A percentile compares a stretch with the other conserved stretches of the same genome.
phyloP scores from a whole-genome alignment of 2,797 vertebrate species.

The Rhinogobio ventralis region DNA sequence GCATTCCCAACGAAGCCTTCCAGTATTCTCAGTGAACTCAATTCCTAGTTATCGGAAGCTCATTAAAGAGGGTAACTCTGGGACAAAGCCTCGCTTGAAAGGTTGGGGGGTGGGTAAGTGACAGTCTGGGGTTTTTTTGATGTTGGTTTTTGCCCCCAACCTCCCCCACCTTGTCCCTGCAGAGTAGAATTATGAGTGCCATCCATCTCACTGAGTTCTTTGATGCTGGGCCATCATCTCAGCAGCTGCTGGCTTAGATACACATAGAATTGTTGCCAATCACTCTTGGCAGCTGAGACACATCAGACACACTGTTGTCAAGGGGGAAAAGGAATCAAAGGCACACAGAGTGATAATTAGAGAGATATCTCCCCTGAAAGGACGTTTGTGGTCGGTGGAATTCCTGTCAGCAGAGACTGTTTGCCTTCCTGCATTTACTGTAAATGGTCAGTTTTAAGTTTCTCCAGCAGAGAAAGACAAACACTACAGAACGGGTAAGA shows the following conservation, averaged over 20 bases:
- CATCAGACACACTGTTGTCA: constrained; percentile 93
- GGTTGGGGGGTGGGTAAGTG: constrained; percentile 42
- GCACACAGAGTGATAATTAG: constrained; percentile 91
- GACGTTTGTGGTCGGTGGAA: constrained; percentile 71
- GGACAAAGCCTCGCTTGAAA: constrained; percentile 49
- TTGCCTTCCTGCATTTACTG: constrained; percentile 40
- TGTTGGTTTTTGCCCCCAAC: constrained; percentile 68
- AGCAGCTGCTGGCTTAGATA: constrained; percentile 99
- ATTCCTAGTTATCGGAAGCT: constrained; percentile 53
- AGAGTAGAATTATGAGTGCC: constrained; percentile 99
- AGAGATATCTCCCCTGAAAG: constrained; percentile 92
- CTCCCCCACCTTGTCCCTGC: constrained; percentile 82
- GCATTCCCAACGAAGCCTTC: constrained; percentile 75
- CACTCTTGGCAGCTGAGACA: constrained; percentile 93
- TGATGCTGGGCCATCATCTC: constrained; percentile 98
- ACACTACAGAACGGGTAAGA: constrained; percentile 57
- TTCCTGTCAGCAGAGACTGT: constrained; percentile 47
- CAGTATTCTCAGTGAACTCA: constrained; percentile 69
- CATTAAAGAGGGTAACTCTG: constrained; percentile 52
- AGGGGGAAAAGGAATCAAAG: constrained; percentile 93
- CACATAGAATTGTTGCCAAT: constrained; percentile 93
- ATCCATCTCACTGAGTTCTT: constrained; percentile 98
- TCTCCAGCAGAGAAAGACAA: constrained; percentile 79
- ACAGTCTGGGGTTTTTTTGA: constrained; percentile 51
- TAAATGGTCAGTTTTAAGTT: constrained; percentile 40